Evolutionary conservation across 2,113 vertebrate genomes (phyloP).

Genomic region (Ptilorrhoa leucosticta): DNA sequence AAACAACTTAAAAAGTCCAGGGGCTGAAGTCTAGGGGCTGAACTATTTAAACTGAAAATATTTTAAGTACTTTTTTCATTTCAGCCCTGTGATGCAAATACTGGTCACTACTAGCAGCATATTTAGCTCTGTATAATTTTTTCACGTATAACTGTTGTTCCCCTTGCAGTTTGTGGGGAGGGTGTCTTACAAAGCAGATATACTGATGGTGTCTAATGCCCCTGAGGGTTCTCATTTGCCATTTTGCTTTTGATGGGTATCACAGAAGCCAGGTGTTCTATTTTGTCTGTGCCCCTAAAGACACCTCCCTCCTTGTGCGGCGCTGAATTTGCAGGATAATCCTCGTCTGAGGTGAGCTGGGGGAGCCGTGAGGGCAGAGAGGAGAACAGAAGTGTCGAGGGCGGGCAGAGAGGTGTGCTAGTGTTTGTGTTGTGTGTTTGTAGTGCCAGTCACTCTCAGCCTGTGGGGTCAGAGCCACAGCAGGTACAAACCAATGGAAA

Average conservation of each 20-base stretch:
- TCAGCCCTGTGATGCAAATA: background rate
- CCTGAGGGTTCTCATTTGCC: background rate
- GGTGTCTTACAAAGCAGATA: background rate
- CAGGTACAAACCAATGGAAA: background rate
- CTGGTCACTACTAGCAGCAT: background rate
- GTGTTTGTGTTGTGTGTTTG: background rate
- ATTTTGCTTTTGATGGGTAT: background rate
- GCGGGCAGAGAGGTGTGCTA: rapidly evolving
- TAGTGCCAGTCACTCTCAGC: background rate
- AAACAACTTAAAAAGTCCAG: background rate
- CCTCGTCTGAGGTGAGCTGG: background rate
- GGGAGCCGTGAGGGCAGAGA: background rate
- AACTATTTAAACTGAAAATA: no score
- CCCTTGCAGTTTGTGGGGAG: background rate
- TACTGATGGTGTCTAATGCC: no score
- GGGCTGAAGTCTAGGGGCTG: background rate
- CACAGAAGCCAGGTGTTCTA: background rate
- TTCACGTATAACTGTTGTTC: background rate
- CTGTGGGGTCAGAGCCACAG: background rate
- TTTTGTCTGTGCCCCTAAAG: background rate
- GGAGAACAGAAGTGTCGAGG: background rate
- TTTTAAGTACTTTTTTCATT: background rate
- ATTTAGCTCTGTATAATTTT: background rate
- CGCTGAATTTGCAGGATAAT: background rate
- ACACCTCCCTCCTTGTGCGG: no score